phyloP scores from a whole-genome alignment of 2,113 vertebrate species.

The Tragelaphus strepsiceros region DNA sequence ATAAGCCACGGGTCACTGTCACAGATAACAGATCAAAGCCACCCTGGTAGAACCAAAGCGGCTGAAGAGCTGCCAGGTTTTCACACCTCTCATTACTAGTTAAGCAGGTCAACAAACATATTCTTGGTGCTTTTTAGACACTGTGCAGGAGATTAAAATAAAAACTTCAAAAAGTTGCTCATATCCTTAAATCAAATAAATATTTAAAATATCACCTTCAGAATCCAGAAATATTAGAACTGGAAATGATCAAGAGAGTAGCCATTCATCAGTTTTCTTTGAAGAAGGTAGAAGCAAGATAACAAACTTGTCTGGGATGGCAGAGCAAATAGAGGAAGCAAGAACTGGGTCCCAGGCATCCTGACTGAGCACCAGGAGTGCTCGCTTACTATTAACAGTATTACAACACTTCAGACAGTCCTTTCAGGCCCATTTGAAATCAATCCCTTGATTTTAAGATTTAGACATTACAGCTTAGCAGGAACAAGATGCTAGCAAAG shows the following conservation, averaged over 20 bases:
- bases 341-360: neutral
- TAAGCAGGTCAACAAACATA: neutral
- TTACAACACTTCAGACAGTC: neutral
- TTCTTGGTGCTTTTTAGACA: neutral
- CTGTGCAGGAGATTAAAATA: neutral
- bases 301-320: neutral
- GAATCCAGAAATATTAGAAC: neutral
- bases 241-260: neutral
- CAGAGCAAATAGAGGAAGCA: neutral
- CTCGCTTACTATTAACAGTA: neutral
- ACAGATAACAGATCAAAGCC: neutral
- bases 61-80: neutral
- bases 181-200: slow-evolving; percentile 36
- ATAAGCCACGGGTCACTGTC: neutral
- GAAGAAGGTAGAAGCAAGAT: neutral
- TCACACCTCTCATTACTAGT: neutral
- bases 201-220: neutral
- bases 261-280: neutral
- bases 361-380: neutral
- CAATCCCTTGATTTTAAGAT: neutral
- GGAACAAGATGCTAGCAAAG: neutral
- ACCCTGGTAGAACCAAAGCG: neutral
- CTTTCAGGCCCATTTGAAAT: neutral
- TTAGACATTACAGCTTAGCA: neutral
- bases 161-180: neutral